Base-by-base conservation (phyloP, 2,113 vertebrate species). In the Cyprinodon tularosa region DNA sequence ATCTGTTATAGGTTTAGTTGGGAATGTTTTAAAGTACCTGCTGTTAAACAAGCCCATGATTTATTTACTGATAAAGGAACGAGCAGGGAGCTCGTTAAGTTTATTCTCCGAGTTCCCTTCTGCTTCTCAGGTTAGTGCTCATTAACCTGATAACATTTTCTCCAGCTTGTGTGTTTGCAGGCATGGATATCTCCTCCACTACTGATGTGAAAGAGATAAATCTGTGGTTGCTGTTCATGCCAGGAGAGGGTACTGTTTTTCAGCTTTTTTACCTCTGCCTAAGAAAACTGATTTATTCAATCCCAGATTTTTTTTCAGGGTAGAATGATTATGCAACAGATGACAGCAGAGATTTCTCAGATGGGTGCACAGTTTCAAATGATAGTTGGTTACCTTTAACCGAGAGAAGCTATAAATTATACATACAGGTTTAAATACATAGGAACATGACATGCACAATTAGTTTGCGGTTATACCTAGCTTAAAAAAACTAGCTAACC, bases 241-340 rank as follows among this genome's bases (percentile, higher is more conserved):
- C 91, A 93, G 91, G 80, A 91, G 90, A 87, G 81, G 92, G 90
- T 87, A 83, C 78, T 91, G 86, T 92, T 89, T 76, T 72, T 74
- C 84, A 80, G 60, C 86, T 87, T 87, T 86, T 78, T 40, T 62
- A 3, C 5, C 14, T 29, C 42, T 29, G 42, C n/a, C n/a, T 29
- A n/a, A 22, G n/a, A 65, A 42, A 53, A 53, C 15, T 20, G 48
- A 20, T 15, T 53, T 53, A 53, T 53, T 53, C 48, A 20, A 15
- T 53, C 15, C 17, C 14, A 17, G 48, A 15, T 20, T 53, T 50
- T 50, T 17, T 20, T 53, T 53, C 17, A 20, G 15, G 15, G 14
- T 53, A 6, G 48, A 53, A 53, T 53, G 13, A 53, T 53, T 53
- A 20, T 15, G 8, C 5, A 53, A 53, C 48, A 53, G 48, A 17